Conservation (phyloP, 1,140 invertebrate genomes). For the Scaptodrosophila lebanonensis region DNA sequence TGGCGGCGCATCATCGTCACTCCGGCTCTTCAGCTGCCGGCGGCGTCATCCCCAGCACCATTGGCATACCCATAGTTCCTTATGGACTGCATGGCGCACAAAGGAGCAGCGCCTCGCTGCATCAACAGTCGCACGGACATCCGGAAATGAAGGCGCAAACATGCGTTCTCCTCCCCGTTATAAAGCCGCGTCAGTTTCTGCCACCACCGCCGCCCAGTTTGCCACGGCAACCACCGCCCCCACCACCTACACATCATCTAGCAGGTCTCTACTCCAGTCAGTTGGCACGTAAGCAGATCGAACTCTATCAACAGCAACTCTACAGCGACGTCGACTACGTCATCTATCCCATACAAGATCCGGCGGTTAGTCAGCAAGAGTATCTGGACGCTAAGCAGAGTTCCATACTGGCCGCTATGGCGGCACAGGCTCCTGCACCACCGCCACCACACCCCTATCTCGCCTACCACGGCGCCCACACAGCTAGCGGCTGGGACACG, state of each 20-base stretch:
- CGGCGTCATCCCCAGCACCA: conserved; percentile 30
- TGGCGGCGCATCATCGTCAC: conserved; percentile 39
- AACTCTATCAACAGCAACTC: conserved; percentile 90
- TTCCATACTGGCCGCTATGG: conserved; percentile 81
- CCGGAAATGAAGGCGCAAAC: conserved; percentile 76
- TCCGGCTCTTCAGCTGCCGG: conserved; percentile 43
- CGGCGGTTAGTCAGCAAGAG: conserved; percentile 91
- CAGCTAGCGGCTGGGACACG: conserved; percentile 77
- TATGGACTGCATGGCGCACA: conserved; percentile 59
- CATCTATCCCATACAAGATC: conserved; percentile 92
- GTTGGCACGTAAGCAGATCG: conserved; percentile 86
- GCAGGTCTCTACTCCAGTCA: conserved; percentile 83
- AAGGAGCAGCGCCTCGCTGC: conserved; percentile 69
- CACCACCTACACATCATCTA: conserved; percentile 79
- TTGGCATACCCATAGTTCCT: conserved; percentile 73
- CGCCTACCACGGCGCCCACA: conserved; percentile 44
- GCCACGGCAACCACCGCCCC: conserved; percentile 78
- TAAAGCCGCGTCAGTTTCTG: conserved; percentile 72
- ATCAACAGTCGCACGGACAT: conserved; percentile 59
- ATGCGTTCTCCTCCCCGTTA: conserved; percentile 73
- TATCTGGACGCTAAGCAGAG: conserved; percentile 91
- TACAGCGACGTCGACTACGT: conserved; percentile 94
- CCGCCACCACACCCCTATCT: conserved; percentile 80
- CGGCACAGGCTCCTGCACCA: conserved; percentile 79
- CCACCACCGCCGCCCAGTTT: conserved; percentile 79